Evolutionary conservation across 2,888 invertebrate genomes (phyloP), one percentile per base, ranked within the genome.

Genomic region (Oligia strigilis): DNA sequence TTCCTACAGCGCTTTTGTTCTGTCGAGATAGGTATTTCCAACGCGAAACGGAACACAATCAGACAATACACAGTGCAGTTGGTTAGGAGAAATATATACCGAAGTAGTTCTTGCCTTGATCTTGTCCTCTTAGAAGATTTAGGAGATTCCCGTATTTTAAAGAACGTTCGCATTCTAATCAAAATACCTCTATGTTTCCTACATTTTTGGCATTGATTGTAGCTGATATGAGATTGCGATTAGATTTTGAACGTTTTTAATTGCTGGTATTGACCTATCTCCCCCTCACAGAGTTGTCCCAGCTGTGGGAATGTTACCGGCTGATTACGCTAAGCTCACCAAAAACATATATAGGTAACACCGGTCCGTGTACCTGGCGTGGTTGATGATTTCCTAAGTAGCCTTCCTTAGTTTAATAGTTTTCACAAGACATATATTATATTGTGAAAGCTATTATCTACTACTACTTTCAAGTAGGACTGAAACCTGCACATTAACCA

Each of bases 1-100:
- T 49, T 17, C 43, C 29, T 14, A 6, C 9, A 11, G 11, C 11
- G 43, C 52, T 55, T 65, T 64, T 77, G 46, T 65, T 78, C 23
- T 65, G 43, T 23, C 77, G 6, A 65, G 43, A 78, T 46, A 65
- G 43, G 65, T 46, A 29, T 43, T 9, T 29, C 23, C 43, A 64
- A 77, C 29, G 40, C 23, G 52, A 46, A 65, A 36, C 43, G n/a
- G 55, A 78, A 65, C 64, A 52, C 49, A 76, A 62, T 29, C n/a
- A 29, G 62, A 77, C 65, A n/a, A 40, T 29, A 23, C 43, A 13
- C 52, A 77, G 64, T 46, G 43, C 23, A 36, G 65, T 4, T 43
- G 23, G 19, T 13, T 52, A 76, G 5, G n/a, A 13, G 29, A 17
- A 46, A 78, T 49, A 36, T 17, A 17, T 46, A 19, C n/a, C 17